Evolutionary conservation across 2,113 vertebrate genomes (phyloP), one percentile per base, ranked within the genome.

Genomic region (Perognathus longimembris): DNA sequence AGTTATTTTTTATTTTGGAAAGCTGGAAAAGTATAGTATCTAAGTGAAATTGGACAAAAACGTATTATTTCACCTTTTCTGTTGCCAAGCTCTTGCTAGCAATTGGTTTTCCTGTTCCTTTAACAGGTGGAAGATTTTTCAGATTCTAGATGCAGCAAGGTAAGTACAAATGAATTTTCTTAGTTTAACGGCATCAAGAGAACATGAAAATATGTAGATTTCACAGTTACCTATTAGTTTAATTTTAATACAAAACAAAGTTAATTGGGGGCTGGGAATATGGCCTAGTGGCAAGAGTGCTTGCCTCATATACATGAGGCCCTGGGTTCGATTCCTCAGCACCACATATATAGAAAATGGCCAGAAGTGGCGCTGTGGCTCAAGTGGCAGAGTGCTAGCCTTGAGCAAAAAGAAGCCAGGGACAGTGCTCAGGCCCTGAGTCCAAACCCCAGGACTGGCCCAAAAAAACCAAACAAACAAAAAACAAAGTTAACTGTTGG

Each of bases 101-200:
- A 14, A 94, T 57, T 96, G 94, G 95, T 96, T 95, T 97, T 95
- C 96, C 92, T 96, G 83, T 96, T 96, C 94, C 95, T 94, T 97
- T 93, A 96, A 96, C 95, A 97, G 95, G 94, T 97, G 95, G 96
- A 97, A 86, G 80, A 94, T 90, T 95, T 95, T 97, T 97, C 95
- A 96, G 90, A 96, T 94, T 96, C 94, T 97, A 96, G 91, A 94
- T 80, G 61, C 61, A 38, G 26, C 71, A 64, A 95, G 94, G 96
- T 96, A 96, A 97, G 95, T 95, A 45, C 84, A 38, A 28, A 86
- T 88, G 63, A 17, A 73, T 45, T 45, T 92, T 93, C 93, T 88
- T 74, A 94, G 94, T 93, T 93, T 79, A 82, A 90, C 36, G 70
- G 59, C 80, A 63, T 61, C 28, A 38, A 28, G 45, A 79, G 88